These are phyloP conservation scores for Octodon degus DNA, from an alignment of 2,113 vertebrate species.

Conservation along the genomic window DNA sequence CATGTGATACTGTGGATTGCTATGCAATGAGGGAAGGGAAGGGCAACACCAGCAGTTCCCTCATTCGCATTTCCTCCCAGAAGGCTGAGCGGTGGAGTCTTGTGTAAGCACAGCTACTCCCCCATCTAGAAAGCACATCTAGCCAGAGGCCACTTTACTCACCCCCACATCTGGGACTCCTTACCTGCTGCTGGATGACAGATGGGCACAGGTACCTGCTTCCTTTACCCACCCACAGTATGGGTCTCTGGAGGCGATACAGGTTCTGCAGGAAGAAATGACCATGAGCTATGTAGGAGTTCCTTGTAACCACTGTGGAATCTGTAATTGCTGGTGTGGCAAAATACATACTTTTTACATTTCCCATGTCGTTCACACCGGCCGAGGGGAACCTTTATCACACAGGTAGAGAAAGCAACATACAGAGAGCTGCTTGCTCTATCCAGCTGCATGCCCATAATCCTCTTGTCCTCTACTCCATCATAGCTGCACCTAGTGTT, in stretches of 20 bases:
- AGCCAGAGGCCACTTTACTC: fast-evolving
- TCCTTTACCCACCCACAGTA: slow-evolving; percentile 98
- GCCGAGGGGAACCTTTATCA: slow-evolving; percentile 95
- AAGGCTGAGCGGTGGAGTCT: background rate
- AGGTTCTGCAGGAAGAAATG: slow-evolving; percentile 89
- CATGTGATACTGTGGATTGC: slow-evolving; percentile 50
- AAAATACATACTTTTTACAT: slow-evolving; percentile 94
- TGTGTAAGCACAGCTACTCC: background rate
- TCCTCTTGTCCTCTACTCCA: slow-evolving; percentile 95
- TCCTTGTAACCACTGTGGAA: background rate
- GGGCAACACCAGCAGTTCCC: background rate
- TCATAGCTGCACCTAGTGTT: slow-evolving; percentile 94
- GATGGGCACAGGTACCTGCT: slow-evolving; percentile 89
- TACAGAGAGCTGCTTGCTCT: slow-evolving; percentile 91
- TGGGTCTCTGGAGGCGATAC: slow-evolving; percentile 97
- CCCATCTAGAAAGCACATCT: background rate
- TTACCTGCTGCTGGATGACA: slow-evolving; percentile 92
- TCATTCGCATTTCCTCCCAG: slow-evolving; percentile 49
- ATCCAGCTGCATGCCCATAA: slow-evolving; percentile 96
- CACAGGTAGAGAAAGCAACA: slow-evolving; percentile 95
- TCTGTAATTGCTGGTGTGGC: fast-evolving
- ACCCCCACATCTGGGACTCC: slow-evolving; percentile 60
- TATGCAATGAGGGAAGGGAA: slow-evolving; percentile 58
- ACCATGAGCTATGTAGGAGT: slow-evolving; percentile 4
- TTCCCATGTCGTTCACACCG: slow-evolving; percentile 94